These are phyloP conservation scores for Melanargia galathea DNA, from an alignment of 2,888 invertebrate species.

Conservation along the genomic window DNA sequence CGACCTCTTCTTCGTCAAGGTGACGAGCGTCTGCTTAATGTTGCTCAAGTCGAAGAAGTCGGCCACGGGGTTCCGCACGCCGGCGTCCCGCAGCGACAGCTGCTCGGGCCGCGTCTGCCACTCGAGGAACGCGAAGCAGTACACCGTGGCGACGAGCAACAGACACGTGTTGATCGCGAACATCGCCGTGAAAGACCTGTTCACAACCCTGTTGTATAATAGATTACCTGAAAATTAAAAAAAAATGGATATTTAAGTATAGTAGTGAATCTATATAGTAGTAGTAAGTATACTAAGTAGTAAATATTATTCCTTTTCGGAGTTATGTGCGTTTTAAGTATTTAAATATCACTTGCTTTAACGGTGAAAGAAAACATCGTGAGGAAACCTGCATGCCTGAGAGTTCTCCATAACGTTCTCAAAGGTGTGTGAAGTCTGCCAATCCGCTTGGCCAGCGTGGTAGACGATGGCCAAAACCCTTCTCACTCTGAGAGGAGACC, in stretches of 20 bases:
- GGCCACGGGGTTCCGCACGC: conserved; percentile 80
- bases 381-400: no score
- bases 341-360: no score
- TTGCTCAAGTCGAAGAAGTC: conserved; percentile 89
- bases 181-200: conserved; percentile 87
- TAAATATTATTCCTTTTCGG: no score
- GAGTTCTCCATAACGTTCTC: no score
- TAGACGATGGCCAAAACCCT: no score
- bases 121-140: conserved; percentile 84
- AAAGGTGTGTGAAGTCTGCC: no score
- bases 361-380: no score
- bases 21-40: conserved; percentile 83
- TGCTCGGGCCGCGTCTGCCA: conserved; percentile 88
- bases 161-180: conserved; percentile 86
- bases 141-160: conserved; percentile 84
- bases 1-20: conserved; percentile 83
- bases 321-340: no score
- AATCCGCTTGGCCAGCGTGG: no score
- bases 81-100: conserved; percentile 81
- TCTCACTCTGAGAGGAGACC: no score
- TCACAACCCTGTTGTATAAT: conserved; percentile 83
- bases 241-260: not conserved
- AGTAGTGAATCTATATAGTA: no score
- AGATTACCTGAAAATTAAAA: conserved; percentile 84
- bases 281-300: no score